A percentile compares a stretch with the other conserved stretches of the same genome.
Conservation (phyloP, 2,797 vertebrate species). For the Australoheros facetus region DNA sequence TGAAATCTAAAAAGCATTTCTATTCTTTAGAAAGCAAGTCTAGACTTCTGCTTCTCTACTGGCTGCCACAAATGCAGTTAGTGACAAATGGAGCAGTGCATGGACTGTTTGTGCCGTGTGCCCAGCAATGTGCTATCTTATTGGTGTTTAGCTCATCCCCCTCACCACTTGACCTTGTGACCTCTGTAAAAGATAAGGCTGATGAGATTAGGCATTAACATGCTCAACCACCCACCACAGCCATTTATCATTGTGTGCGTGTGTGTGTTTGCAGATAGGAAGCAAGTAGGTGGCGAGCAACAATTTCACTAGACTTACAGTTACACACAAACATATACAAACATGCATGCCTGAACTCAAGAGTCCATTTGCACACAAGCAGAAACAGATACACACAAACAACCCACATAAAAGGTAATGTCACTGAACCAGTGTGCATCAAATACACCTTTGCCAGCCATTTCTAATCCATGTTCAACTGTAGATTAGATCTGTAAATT, state of each 20-base stretch:
- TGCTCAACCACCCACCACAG: conserved; percentile 73
- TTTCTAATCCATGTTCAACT: conserved; percentile 45
- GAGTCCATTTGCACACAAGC: conserved; percentile 35
- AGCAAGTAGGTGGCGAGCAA: conserved; percentile 20
- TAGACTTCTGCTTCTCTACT: neutral
- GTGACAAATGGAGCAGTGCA: conserved; percentile 17
- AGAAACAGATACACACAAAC: conserved; percentile 27
- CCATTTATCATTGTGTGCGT: conserved; percentile 68
- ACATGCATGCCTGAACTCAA: conserved; percentile 36
- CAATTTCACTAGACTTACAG: conserved; percentile 22
- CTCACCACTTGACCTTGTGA: conserved; percentile 69
- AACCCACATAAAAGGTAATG: conserved; percentile 2
- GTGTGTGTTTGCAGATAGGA: conserved; percentile 33
- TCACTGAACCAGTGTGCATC: neutral
- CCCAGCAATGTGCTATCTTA: conserved; percentile 53
- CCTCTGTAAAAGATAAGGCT: conserved; percentile 74
- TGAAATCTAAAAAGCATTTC: conserved; percentile 6
- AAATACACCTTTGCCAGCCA: neutral
- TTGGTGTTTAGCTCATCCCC: conserved; percentile 72
- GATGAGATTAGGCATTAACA: conserved; percentile 81
- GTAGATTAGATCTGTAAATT: conserved; percentile 64
- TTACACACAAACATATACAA: conserved; percentile 14
- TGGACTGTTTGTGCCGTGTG: conserved; percentile 1
- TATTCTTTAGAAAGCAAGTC: conserved; percentile 1
- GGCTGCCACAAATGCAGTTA: conserved; percentile 23